phyloP scores from a whole-genome alignment of 2,888 invertebrate genomes.

The Rhingia campestris region DNA sequence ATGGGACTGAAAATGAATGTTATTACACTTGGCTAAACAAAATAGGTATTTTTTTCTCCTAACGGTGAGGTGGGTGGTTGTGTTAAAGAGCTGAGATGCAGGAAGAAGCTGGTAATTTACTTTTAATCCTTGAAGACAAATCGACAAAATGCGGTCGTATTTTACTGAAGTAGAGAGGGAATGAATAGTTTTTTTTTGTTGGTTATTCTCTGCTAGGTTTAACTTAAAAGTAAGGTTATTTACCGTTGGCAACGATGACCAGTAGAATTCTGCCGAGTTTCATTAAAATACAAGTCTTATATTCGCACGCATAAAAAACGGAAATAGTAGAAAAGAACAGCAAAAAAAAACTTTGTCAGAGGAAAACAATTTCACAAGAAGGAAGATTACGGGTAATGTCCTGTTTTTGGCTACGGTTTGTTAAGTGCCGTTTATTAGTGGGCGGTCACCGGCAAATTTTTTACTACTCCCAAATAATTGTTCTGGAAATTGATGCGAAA shows the following conservation, averaged over 20 bases:
- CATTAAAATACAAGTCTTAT: slow-evolving; percentile 46
- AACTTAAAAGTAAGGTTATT: slow-evolving; percentile 68
- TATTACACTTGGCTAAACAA: slow-evolving; percentile 72
- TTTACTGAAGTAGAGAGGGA: slow-evolving; percentile 2
- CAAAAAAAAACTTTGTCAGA: slow-evolving; percentile 6
- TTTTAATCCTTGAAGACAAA: slow-evolving; percentile 74
- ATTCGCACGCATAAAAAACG: slow-evolving; percentile 38
- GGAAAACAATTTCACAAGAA: slow-evolving; percentile 44
- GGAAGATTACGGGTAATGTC: slow-evolving; percentile 62
- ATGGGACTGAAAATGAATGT: slow-evolving; percentile 73
- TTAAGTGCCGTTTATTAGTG: slow-evolving; percentile 55
- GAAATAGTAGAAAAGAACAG: slow-evolving; percentile 8
- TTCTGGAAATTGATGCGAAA: slow-evolving; percentile 68
- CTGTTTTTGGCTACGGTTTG: slow-evolving; percentile 50
- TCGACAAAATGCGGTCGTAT: slow-evolving; percentile 70
- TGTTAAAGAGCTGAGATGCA: neutral
- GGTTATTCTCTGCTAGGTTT: slow-evolving; percentile 36
- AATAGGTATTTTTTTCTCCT: slow-evolving; percentile 52
- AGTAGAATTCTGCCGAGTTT: slow-evolving; percentile 41
- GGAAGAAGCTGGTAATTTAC: slow-evolving; percentile 70
- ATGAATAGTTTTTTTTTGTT: slow-evolving; percentile 7
- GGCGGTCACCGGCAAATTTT: slow-evolving; percentile 53
- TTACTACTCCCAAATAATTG: slow-evolving; percentile 64
- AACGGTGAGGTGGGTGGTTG: neutral
- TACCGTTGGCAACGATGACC: slow-evolving; percentile 63